Evolutionary conservation across 2,888 invertebrate genomes (phyloP).

Genomic region (Deilephila elpenor): DNA sequence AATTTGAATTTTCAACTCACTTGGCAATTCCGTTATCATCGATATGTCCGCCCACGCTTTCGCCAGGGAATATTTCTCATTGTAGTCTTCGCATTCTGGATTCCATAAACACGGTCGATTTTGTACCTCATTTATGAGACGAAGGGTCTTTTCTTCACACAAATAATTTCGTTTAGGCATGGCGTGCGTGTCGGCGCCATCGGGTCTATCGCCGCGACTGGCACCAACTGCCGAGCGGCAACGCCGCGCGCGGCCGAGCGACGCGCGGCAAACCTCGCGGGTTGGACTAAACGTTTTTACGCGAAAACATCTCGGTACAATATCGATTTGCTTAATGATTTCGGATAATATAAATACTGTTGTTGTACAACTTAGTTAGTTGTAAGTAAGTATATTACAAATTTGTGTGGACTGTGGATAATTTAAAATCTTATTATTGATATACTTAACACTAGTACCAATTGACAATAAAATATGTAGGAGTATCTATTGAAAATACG

Average conservation of each 20-base stretch:
- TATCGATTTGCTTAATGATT: too few species aligned
- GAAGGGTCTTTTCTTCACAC: slow-evolving; percentile 37
- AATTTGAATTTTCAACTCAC: slow-evolving; percentile 47
- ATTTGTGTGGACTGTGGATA: too few species aligned
- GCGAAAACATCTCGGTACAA: too few species aligned
- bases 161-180: slow-evolving; percentile 40
- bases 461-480: too few species aligned
- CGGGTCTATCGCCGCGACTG: slow-evolving; percentile 40
- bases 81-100: slow-evolving; percentile 49
- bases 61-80: slow-evolving; percentile 48
- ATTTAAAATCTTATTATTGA: too few species aligned
- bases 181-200: slow-evolving; percentile 18
- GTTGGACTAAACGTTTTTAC: too few species aligned
- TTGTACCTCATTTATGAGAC: slow-evolving; percentile 55
- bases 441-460: too few species aligned
- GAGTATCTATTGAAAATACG: too few species aligned
- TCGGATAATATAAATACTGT: too few species aligned
- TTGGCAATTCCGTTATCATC: slow-evolving; percentile 49
- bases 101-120: slow-evolving; percentile 59
- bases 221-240: slow-evolving; percentile 40
- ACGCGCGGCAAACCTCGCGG: too few species aligned
- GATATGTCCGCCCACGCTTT: slow-evolving; percentile 58
- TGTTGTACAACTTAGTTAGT: too few species aligned
- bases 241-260: slow-evolving; percentile 33
- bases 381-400: too few species aligned